Evolutionary conservation across 2,113 vertebrate species (phyloP), one percentile per base, ranked within the genome.

Genomic region (Phyllostomus discolor): DNA sequence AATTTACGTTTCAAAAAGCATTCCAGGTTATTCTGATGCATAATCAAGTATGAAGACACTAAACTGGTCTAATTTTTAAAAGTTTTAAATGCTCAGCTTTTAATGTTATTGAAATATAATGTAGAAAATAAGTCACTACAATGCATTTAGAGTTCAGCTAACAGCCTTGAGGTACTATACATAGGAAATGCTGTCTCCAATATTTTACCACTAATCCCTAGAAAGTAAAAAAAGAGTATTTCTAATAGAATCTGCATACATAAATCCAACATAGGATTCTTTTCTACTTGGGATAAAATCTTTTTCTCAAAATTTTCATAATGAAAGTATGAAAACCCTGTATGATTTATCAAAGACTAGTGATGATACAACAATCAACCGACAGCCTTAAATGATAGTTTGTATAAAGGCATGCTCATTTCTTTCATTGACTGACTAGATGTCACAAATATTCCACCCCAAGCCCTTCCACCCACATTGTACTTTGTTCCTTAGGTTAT

Each of bases 101-200:
- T 52, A 33, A 75, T 70, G 3, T 20, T 12, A 84, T 46, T 75
- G 22, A 89, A 89, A 64, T 88, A 11, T 10, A 81, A 75, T 12
- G 0, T 15, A 80, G 72, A 96, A 96, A 97, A 88, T 95, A 5
- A 95, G 88, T 94, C 0, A 4, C 4, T 52, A 86, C 66, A 85
- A 97, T 90, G 19, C 72, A 50, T 97, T 97, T 95, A 96, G 64
- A 96, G 38, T 82, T 89, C 73, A 95, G 93, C 48, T 59, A 52
- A 95, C 91, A 97, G 35, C 46, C 43, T 95, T 78, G 52, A 57
- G 41, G 5, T 81, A 64, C 14, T 64, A 7, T 64, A 91, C 12
- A 73, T 9, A 87, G 73, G 43, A 97, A 96, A 26, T 82, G 82
- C 2, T 62, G 4, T 85, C 73, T 73, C 19, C 24, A 67, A 19